Percentiles rank a stretch among this genome's conserved stretches.
phyloP scores from a whole-genome alignment of 1,140 invertebrate genomes.

The Mamestra configurata region DNA sequence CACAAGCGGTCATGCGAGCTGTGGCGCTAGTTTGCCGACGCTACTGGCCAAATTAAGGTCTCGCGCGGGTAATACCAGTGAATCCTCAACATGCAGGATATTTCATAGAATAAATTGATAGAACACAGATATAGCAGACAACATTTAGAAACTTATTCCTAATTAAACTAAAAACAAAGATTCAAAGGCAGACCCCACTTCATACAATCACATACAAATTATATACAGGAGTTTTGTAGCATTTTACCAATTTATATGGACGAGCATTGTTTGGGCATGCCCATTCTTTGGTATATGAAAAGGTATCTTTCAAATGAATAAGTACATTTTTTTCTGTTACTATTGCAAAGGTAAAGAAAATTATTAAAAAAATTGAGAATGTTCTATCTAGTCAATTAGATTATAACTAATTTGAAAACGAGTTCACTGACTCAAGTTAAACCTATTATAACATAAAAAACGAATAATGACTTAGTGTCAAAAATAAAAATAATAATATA shows the following conservation, averaged over 20 bases:
- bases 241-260: constrained; percentile 19
- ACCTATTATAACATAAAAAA: constrained; percentile 17
- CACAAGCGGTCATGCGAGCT: background rate
- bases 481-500: constrained; percentile 3
- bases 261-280: background rate
- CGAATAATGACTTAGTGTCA: constrained; percentile 22
- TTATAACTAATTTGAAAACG: background rate
- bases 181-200: constrained; percentile 34
- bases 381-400: background rate
- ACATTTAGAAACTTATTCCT: constrained; percentile 42
- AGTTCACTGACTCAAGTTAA: background rate
- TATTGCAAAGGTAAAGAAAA: background rate
- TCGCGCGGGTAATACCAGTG: background rate
- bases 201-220: constrained; percentile 31
- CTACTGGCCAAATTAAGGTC: background rate
- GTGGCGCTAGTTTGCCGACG: background rate
- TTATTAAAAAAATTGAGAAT: constrained; percentile 9
- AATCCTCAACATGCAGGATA: background rate
- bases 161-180: constrained; percentile 37
- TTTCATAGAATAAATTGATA: constrained; percentile 37
- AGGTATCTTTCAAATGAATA: constrained; percentile 20
- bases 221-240: constrained; percentile 28
- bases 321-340: constrained; percentile 12
- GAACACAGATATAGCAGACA: constrained; percentile 19
- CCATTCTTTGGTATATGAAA: constrained; percentile 44